phyloP scores from a whole-genome alignment of 2,113 vertebrate species.

The Eleginops maclovinus region DNA sequence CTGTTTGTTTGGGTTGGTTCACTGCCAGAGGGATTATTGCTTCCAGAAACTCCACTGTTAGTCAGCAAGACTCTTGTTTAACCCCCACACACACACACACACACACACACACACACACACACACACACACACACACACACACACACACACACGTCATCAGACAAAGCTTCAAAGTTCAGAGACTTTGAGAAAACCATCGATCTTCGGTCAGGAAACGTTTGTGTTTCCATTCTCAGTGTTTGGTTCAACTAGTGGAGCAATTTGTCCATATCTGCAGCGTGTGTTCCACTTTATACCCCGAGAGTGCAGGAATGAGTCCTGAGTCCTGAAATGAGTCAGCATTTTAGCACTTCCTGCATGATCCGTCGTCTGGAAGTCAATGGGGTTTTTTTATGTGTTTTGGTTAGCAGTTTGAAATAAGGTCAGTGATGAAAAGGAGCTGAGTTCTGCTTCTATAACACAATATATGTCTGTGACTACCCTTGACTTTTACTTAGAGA shows the following conservation, averaged over 20 bases:
- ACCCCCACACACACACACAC: background rate
- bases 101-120: constrained; percentile 3
- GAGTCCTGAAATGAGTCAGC: no score
- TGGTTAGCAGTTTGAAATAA: no score
- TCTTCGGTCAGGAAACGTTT: no score
- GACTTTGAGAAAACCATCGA: background rate
- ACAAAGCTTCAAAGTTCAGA: constrained; percentile 6
- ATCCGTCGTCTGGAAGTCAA: no score
- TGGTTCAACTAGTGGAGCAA: background rate
- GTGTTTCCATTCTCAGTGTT: background rate
- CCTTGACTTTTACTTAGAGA: no score
- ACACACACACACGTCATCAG: constrained; percentile 4
- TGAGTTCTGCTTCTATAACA: no score
- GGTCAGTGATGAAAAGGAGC: no score
- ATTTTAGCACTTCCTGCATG: no score
- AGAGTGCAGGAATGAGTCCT: no score
- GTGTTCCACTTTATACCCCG: background rate
- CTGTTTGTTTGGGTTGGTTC: constrained; percentile 38
- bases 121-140: constrained; percentile 2
- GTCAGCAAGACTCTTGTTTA: constrained; percentile 50
- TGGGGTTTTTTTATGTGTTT: no score
- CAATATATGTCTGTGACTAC: no score
- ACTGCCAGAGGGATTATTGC: constrained; percentile 26
- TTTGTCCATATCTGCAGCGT: background rate
- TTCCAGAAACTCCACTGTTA: constrained; percentile 53